Percentiles rank a stretch among this genome's conserved stretches.
These are phyloP conservation scores for Celastrina argiolus DNA, from an alignment of 2,888 invertebrate genomes.

Conservation along the genomic window DNA sequence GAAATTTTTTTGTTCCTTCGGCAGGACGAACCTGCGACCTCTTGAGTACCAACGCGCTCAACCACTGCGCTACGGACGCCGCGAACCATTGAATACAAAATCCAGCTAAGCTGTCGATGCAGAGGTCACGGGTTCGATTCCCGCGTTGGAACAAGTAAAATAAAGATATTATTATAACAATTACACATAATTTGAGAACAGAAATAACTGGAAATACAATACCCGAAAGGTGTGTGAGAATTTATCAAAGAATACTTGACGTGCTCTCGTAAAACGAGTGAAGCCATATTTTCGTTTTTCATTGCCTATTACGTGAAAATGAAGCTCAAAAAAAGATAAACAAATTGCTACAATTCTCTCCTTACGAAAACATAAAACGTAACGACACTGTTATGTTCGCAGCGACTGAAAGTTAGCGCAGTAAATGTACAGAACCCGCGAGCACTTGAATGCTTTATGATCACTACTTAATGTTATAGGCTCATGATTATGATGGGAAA, in stretches of 20 bases:
- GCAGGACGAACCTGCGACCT: no score
- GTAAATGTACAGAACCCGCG: conserved; percentile 25
- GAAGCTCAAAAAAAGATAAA: conserved; percentile 30
- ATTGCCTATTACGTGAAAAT: conserved; percentile 22
- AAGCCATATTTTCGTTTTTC: not conserved
- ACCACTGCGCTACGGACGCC: no score
- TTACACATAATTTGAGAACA: no score
- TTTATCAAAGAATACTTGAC: conserved; percentile 17
- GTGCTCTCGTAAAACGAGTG: conserved; percentile 16
- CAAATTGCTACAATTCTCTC: conserved; percentile 36
- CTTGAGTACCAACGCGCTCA: no score
- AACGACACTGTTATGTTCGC: conserved; percentile 34
- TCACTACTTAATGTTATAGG: conserved; percentile 8
- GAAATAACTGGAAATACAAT: not conserved
- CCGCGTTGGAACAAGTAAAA: no score
- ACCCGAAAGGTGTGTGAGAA: not conserved
- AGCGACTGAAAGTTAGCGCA: conserved; percentile 33
- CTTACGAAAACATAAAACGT: conserved; percentile 37
- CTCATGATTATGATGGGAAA: not conserved
- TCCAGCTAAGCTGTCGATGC: no score
- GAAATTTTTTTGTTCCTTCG: no score
- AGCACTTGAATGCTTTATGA: not conserved
- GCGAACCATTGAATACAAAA: no score
- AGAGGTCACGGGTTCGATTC: no score
- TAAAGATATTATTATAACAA: no score